Evolutionary conservation across 2,888 invertebrate genomes (phyloP), one percentile per base, ranked within the genome.

Genomic region (Stenoptilia bipunctidactyla): DNA sequence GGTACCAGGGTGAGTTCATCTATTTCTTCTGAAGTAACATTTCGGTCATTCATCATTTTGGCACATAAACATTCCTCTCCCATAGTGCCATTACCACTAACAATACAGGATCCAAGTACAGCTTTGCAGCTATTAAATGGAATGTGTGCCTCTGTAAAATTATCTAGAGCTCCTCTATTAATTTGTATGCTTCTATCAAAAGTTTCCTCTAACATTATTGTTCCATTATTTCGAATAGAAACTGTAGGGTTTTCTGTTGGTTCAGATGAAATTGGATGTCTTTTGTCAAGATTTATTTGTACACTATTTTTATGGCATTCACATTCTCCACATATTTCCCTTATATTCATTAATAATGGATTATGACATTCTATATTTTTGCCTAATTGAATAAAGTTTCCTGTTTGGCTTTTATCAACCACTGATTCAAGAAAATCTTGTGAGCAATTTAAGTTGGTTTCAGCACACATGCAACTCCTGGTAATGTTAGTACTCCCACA

Each of bases 61-160:
- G 76, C 82, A 49, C 83, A 82, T 0, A 82, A 51, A 45, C 83
- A 83, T 2, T 66, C 72, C 9, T 77, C 80, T 14, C 61, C 67
- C 2, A 75, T 72, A 2, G 59, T 66, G 1, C 71, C 68, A 47
- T 63, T 71, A 0, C 71, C 76, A 48, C 70, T 76, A 0, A 73
- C 76, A 44, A 83, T 73, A 45, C 83, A 83, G 40, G 67, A 76
- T 6, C 83, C 83, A 20, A 83, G 53, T 1, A 72, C 56, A 43
- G 58, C 76, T 50, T 73, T 76, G 47, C 83, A 83, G 49, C 74
- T 76, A 40, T 71, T 71, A 34, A 59, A 70, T 15, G 68, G 65
- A 14, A 72, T 48, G 36, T 50, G 53, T 5, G 4, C 4, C 3
- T 20, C 20, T 5, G 49, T 56, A 1, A 35, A 46, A 33, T 50